Conservation (phyloP, 2,888 invertebrate genomes). For the Cordilura impudica region DNA sequence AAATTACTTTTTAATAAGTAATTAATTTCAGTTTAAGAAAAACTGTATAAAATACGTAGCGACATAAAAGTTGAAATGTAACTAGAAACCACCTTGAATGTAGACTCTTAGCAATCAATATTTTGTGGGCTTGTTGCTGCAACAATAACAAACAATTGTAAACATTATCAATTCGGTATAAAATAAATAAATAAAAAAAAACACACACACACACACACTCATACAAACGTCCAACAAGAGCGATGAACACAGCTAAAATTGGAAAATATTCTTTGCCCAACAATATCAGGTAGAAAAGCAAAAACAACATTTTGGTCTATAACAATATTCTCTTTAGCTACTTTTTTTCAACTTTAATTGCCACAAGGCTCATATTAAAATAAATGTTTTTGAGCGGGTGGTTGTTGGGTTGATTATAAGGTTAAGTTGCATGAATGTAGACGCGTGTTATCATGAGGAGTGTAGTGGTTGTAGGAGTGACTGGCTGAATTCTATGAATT, state of each 20-base stretch:
- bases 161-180: constrained; percentile 4
- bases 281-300: constrained; percentile 22
- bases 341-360: constrained; percentile 38
- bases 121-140: constrained; percentile 52
- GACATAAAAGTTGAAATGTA: constrained; percentile 5
- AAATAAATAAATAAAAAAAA: too few species aligned
- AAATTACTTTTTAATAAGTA: too few species aligned
- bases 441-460: not conserved
- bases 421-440: constrained; percentile 25
- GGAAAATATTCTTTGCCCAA: not conserved
- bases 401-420: constrained; percentile 18
- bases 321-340: constrained; percentile 8
- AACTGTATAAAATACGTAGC: not conserved
- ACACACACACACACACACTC: not conserved
- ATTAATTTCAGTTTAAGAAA: too few species aligned
- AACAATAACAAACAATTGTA: constrained; percentile 10
- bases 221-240: not conserved
- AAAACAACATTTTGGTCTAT: not conserved
- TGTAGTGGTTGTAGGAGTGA: not conserved
- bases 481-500: not conserved
- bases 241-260: not conserved
- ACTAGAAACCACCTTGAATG: not conserved
- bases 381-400: constrained; percentile 27
- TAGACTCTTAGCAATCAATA: constrained; percentile 45
- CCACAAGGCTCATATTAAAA: constrained; percentile 49